Evolutionary conservation across 2,888 invertebrate genomes (phyloP), one percentile per base, ranked within the genome.

Genomic region (Lottia gigantea): DNA sequence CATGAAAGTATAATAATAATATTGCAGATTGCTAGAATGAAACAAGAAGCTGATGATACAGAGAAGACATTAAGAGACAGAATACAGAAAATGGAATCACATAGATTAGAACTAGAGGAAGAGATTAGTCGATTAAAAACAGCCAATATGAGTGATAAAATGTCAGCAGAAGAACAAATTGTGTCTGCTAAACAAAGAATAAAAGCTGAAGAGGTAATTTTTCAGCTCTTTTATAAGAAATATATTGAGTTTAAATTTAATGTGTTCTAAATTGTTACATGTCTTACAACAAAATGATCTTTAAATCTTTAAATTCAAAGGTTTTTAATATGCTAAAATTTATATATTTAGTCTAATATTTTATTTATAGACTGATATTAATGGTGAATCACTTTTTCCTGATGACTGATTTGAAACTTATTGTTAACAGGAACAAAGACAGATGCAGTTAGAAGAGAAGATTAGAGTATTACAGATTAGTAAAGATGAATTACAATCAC

Each of bases 371-470:
- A n/a, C n/a, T n/a, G n/a, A n/a, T n/a, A n/a, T n/a, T n/a, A n/a
- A n/a, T n/a, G n/a, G n/a, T n/a, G n/a, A n/a, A n/a, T n/a, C n/a
- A n/a, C n/a, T n/a, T n/a, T n/a, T n/a, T n/a, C n/a, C n/a, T 31
- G 6, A 31, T 31, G 31, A 31, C 11, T 6, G 40, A 3, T 11
- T 8, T 40, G 40, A 6, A 6, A 40, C 7, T 40, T 8, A n/a
- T n/a, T n/a, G n/a, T n/a, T n/a, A n/a, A 0, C 75, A 87, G 87
- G 86, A 85, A 46, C 82, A 82, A 64, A 75, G 85, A 19, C 78
- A 82, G 65, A 82, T 82, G 47, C 85, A 85, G 71, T 68, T 88
- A 71, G 87, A 87, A 68, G 88, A 88, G 74, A 85, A 86, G 71
- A 70, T 86, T 19, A 78, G 85, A 45, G 77, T 85, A 66, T 68